Evolutionary conservation across 2,888 invertebrate species (phyloP), one percentile per base, ranked within the genome.

Genomic region (Philhelius pedissequus): DNA sequence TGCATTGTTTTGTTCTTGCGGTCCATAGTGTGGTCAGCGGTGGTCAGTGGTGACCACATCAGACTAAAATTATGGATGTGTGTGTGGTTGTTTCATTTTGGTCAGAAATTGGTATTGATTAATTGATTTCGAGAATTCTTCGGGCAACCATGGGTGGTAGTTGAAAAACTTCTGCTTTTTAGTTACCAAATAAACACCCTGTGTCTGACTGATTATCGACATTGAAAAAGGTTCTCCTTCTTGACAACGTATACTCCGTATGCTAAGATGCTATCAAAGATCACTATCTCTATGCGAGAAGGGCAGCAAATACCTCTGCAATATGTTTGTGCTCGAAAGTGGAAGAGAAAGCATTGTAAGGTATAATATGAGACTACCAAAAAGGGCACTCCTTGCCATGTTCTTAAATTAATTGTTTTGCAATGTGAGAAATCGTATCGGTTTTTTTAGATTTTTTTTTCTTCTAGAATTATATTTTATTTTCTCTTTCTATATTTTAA

Each of bases 131-230:
- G 30, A 4, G 38, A 43, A 66, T 66, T 81, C 20, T 62, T 52
- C 40, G 58, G 52, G 77, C 66, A 77, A 62, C 75, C 79, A 66
- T 84, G 79, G 84, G 79, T 79, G 84, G 84, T 70, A 79, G 75
- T 60, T 60, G 60, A 66, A 66, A 43, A 18, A 81, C 70, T 75
- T 56, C 60, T 64, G 70, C 64, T 70, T 45, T 40, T 25, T 60
- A 25, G 75, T 81, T 81, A 78, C 83, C 82, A 83, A 83, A 83
- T 83, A 83, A 83, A 83, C 82, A 83, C 82, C 73, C 78, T 73
- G 73, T 74, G 50, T 70, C 69, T 77, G 73, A 78, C 43, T 64
- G 75, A 76, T 81, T 56, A 71, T 76, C 77, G 50, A 25, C 60
- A 38, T 30, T 56, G 32, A 35, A 43, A 48, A 54, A 62, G 66